Base-by-base conservation (phyloP, 2,888 invertebrate genomes). In the Germaria angustata region DNA sequence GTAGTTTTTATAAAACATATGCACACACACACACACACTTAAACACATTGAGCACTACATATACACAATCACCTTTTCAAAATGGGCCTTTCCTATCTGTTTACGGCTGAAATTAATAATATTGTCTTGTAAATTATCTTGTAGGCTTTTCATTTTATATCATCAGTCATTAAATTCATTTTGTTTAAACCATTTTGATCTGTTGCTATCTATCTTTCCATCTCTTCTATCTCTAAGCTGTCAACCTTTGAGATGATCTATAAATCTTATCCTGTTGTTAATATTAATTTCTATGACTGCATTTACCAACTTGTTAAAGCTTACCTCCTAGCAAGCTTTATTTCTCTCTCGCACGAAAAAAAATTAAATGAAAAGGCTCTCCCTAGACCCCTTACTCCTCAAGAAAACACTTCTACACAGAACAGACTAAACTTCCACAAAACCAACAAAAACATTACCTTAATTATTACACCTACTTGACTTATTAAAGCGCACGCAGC, bases 1-100 rank as follows among this genome's bases (percentile, higher is more conserved):
- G 61, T 69, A 69, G 59, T 69, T 53, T 55, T 39, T 11, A 28
- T 41, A 34, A 55, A 8, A 36, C 28, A 55, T 55, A 17, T 34
- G 46, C 36, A 72, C 9, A 39, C 28, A 39, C 22, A 17, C 36
- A 28, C 17, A 44, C 7, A 39, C 39, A 41, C 9, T 59, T n/a
- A 46, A 4, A 53, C 41, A 41, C 24, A 75, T 3, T 20, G n/a
- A 28, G 5, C 46, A 46, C 20, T 20, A 22, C 24, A 24, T 13
- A 22, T 9, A 46, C 3, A 11, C 6, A 28, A 5, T 5, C 28
- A 28, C 28, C 28, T 28, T 6, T 28, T 6, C 6, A 6, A 28
- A 28, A 28, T 5, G 28, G 28, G 28, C 28, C 4, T 6, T 39
- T 39, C 13, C n/a, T 2, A 39, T n/a, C n/a, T n/a, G n/a, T n/a